These are phyloP conservation scores for Odontamblyopus rebecca DNA, from an alignment of 2,797 vertebrate species.

Conservation along the genomic window DNA sequence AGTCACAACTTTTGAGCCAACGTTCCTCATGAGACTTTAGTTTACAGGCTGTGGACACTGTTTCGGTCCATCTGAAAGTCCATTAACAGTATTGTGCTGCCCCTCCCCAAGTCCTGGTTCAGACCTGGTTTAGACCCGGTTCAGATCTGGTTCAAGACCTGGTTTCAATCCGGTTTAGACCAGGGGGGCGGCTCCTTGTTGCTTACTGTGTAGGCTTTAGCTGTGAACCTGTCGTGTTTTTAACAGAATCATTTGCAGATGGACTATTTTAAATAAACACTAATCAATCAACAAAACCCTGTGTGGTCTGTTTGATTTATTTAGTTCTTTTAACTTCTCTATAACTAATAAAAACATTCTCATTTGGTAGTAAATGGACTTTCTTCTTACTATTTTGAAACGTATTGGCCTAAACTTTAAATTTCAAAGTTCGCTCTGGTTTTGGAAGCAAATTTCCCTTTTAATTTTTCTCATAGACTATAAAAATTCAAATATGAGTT, in stretches of 20 bases:
- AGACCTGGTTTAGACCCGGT: not conserved
- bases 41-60: slow-evolving; percentile 7
- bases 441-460: too few species aligned
- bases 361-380: too few species aligned
- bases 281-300: slow-evolving; percentile 79
- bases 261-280: slow-evolving; percentile 93
- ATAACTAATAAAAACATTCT: not conserved
- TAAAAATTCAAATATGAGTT: too few species aligned
- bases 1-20: not conserved
- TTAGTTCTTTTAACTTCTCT: not conserved
- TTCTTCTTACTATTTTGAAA: too few species aligned
- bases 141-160: not conserved
- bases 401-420: too few species aligned
- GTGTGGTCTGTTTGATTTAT: slow-evolving; percentile 10
- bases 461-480: too few species aligned
- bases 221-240: slow-evolving; percentile 92
- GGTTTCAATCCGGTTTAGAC: not conserved
- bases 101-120: not conserved
- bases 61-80: not conserved
- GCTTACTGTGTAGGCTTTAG: slow-evolving; percentile 98
- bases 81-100: slow-evolving; percentile 26
- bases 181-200: slow-evolving; percentile 61
- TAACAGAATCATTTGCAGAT: slow-evolving; percentile 86
- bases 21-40: not conserved
- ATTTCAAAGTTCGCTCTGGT: too few species aligned